A percentile compares a stretch with the other conserved stretches of the same genome.
Evolutionary conservation across 2,797 vertebrate genomes (phyloP).

Genomic region (Aselliscus stoliczkanus): DNA sequence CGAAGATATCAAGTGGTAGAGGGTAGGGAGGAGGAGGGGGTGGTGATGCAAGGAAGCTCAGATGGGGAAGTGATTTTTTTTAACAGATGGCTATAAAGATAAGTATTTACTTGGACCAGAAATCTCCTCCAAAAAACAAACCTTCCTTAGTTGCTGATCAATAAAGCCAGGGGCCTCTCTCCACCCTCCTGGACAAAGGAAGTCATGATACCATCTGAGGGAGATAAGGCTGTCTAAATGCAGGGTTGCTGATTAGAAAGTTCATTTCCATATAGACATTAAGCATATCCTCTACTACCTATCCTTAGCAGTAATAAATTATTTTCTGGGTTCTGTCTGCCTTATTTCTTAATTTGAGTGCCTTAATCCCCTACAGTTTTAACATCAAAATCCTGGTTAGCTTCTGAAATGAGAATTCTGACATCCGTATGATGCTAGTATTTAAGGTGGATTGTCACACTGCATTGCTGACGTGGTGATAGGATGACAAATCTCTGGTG

Average conservation of each 20-base stretch:
- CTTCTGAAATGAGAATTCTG: constrained; percentile 34
- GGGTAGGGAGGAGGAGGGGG: no score
- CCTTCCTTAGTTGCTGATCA: not conserved
- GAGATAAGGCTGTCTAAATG: not conserved
- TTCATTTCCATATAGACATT: not conserved
- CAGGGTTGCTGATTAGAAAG: not conserved
- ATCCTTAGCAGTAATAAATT: not conserved
- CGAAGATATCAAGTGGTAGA: not conserved
- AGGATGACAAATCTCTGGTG: not conserved
- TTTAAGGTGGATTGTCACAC: not conserved
- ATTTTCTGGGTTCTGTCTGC: not conserved
- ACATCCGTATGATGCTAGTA: constrained; percentile 25
- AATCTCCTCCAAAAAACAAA: not conserved
- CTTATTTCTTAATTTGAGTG: not conserved
- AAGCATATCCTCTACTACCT: not conserved
- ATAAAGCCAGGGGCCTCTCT: not conserved
- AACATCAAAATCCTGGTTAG: not conserved
- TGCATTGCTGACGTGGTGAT: not conserved
- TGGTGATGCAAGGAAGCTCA: not conserved
- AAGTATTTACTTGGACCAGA: not conserved
- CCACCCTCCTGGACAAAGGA: not conserved
- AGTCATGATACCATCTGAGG: not conserved
- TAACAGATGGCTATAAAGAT: not conserved
- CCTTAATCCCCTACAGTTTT: not conserved
- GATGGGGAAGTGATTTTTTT: not conserved